Conservation (phyloP, 2,888 invertebrate genomes). For the Plebejus argus region DNA sequence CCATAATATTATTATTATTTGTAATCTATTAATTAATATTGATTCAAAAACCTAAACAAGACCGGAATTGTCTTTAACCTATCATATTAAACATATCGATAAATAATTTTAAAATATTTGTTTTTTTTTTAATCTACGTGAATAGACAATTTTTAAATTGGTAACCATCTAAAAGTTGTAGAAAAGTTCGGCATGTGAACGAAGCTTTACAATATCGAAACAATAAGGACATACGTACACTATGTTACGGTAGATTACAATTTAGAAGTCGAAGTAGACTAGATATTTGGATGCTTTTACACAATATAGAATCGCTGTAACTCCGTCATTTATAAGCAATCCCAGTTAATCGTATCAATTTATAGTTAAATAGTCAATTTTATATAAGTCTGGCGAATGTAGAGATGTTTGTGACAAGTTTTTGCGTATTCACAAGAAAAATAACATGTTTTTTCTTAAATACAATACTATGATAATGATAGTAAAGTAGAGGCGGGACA, state of each 20-base stretch:
- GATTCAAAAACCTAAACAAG: neutral
- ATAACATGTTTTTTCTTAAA: constrained; percentile 23
- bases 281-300: constrained; percentile 80
- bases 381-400: constrained; percentile 57
- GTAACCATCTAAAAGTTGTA: neutral
- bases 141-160: neutral
- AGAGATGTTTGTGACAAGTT: constrained; percentile 50
- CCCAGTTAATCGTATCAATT: constrained; percentile 63
- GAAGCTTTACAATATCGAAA: constrained; percentile 72
- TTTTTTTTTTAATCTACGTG: neutral
- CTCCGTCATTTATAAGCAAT: constrained; percentile 61
- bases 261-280: constrained; percentile 62
- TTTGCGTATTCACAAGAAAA: constrained; percentile 33
- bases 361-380: constrained; percentile 69
- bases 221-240: constrained; percentile 74
- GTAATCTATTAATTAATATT: neutral
- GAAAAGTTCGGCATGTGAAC: constrained; percentile 41
- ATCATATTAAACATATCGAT: constrained; percentile 16
- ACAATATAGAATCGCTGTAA: constrained; percentile 72
- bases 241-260: constrained; percentile 51
- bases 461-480: neutral
- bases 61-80: constrained; percentile 2
- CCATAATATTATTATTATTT: neutral
- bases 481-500: neutral
- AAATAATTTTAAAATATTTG: neutral